phyloP scores from a whole-genome alignment of 30 jellyfish, hydroid and myxozoan species.

The Hydra vulgaris region DNA sequence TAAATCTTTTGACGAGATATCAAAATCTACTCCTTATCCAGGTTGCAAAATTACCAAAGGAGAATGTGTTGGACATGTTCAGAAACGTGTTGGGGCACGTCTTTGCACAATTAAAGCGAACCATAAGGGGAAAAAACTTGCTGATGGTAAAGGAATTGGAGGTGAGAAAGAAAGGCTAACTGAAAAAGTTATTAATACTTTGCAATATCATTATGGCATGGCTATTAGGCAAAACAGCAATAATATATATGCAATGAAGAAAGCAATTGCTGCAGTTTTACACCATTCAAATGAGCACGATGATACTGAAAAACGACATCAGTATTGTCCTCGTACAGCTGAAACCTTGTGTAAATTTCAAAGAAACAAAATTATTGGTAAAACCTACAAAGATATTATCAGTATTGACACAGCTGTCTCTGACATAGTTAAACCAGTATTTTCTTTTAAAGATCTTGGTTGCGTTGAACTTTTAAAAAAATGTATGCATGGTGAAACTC shows the following conservation, averaged over 20 bases:
- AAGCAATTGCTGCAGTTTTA: slow-evolving; percentile 44
- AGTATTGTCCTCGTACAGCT: slow-evolving; percentile 22
- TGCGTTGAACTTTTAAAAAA: slow-evolving; percentile 9
- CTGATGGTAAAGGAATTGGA: slow-evolving; percentile 44
- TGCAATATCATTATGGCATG: slow-evolving; percentile 59
- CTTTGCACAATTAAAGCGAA: slow-evolving; percentile 31
- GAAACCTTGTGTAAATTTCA: slow-evolving; percentile 38
- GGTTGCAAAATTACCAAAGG: slow-evolving; percentile 36
- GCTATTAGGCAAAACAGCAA: slow-evolving; percentile 46
- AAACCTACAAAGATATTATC: slow-evolving; percentile 11
- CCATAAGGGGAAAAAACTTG: slow-evolving; percentile 29
- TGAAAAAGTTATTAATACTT: slow-evolving; percentile 46
- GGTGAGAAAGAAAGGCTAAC: slow-evolving; percentile 48
- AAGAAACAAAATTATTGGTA: slow-evolving; percentile 26
- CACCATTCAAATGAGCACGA: slow-evolving; percentile 23
- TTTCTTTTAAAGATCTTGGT: slow-evolving; percentile 22
- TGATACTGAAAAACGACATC: slow-evolving; percentile 18
- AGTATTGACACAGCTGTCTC: slow-evolving; percentile 15
- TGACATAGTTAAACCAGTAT: slow-evolving; percentile 14
- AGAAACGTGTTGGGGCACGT: slow-evolving; percentile 59
- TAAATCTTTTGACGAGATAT: slow-evolving; percentile 27
- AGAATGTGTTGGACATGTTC: slow-evolving; percentile 63
- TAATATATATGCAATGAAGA: slow-evolving; percentile 41
- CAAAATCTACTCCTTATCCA: slow-evolving; percentile 30
- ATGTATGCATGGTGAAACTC: slow-evolving; percentile 36